Evolutionary conservation across 2,797 vertebrate species (phyloP), one percentile per base, ranked within the genome.

Genomic region (Danio aesculapii): DNA sequence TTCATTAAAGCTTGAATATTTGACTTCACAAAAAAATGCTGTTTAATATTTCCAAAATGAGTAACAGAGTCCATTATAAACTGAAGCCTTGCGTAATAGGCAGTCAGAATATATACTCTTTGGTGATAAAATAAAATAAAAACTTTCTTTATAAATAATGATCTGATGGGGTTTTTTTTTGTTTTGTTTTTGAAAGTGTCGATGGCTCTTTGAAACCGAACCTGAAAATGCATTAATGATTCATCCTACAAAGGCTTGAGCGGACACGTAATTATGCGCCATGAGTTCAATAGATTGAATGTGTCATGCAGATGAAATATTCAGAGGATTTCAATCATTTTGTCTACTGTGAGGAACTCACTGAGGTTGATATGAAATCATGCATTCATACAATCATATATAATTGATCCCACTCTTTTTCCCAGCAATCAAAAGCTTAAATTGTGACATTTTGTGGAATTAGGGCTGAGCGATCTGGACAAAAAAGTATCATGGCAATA

Each of bases 171-270:
- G 21, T 62, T 79, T 30, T 30, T 30, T 30, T 44, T 30, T 30
- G 1, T 1, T 30, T 30, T 30, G 1, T 30, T 30, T 30, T 30
- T 63, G 6, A 52, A 79, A 71, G 68, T 30, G 58, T 53, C 63
- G 58, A 71, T 63, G 67, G 58, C 68, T 79, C 68, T 72, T 79
- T 71, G 68, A 79, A 79, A 63, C 5, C 6, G 30, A n/a, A 63
- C 30, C 39, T 71, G 66, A n/a, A 79, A 64, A 61, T 59, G 3
- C 55, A 61, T 69, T 62, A 44, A 71, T 75, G 39, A 79, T 71
- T 79, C 6, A 79, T 70, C 11, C 62, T 19, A 61, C 19, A 68
- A 30, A 69, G 30, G 21, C n/a, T 16, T 53, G 47, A 53, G 21
- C 46, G 2, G 44, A 39, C 53, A 73, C 13, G 8, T 61, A 39